phyloP scores from a whole-genome alignment of 1,140 invertebrate genomes.

The Gonioctena quinquepunctata region DNA sequence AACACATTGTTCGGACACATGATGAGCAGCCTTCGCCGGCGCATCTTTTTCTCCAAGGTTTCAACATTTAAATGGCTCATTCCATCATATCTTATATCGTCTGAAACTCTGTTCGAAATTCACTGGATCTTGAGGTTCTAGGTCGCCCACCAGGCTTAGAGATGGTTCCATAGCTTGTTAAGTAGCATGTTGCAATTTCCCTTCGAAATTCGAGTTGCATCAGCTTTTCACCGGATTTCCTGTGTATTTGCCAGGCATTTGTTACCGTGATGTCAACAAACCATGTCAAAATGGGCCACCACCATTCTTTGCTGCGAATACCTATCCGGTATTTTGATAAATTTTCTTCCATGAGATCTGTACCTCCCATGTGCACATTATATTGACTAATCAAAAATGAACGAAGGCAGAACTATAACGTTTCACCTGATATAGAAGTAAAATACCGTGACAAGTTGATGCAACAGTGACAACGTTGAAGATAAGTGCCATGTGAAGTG shows the following conservation, averaged over 20 bases:
- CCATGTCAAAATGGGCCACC: conserved; percentile 47
- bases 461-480: conserved; percentile 36
- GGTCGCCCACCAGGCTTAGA: neutral
- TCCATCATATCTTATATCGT: neutral
- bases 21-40: neutral
- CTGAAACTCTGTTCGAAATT: neutral
- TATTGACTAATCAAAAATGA: conserved; percentile 33
- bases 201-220: conserved; percentile 39
- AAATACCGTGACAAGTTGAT: conserved; percentile 37
- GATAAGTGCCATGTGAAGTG: too few species aligned
- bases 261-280: conserved; percentile 42
- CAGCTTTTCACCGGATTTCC: conserved; percentile 28
- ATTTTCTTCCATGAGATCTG: conserved; percentile 51
- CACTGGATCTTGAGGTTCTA: neutral
- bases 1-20: neutral
- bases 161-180: neutral
- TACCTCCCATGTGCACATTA: conserved; percentile 47
- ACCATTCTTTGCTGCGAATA: conserved; percentile 51
- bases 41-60: neutral
- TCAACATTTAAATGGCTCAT: neutral
- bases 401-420: conserved; percentile 31
- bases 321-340: conserved; percentile 44
- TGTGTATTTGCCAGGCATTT: conserved; percentile 48
- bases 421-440: conserved; percentile 41
- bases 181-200: conserved; percentile 27